Base-by-base conservation (phyloP, 1,140 invertebrate genomes). In the Mizuhopecten yessoensis region DNA sequence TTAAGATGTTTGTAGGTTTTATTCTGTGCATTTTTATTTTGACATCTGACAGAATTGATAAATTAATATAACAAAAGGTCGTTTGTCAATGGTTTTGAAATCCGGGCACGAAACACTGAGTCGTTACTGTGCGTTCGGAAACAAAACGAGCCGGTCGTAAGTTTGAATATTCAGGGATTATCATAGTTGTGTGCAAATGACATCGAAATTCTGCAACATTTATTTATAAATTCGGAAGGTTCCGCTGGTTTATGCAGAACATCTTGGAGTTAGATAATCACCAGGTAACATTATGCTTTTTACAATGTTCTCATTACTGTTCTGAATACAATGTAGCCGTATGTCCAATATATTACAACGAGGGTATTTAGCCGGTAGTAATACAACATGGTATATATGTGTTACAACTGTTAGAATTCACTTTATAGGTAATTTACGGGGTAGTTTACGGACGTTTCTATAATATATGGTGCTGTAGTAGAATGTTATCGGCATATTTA, bases 61-160 rank as follows among this genome's bases (percentile, higher is more conserved):
- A 75, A 75, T 75, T 75, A 75, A 75, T 75, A 75, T 75, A 75
- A 75, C 57, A 75, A 75, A 75, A 75, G 57, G 57, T 75, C 57
- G 57, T 75, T 75, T 75, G 57, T 75, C 57, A 75, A 75, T 75
- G 57, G 57, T 75, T 75, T 75, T 75, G 57, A 75, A 75, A 75
- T 75, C 57, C 11, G 9, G 57, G 57, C 57, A 75, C 57, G 57
- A 75, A 75, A 75, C 57, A 75, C 57, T 29, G 57, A 75, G 57
- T 75, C 57, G 57, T 75, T 75, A 75, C n/a, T 75, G n/a, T 75
- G n/a, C 23, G 57, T 75, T 75, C 23, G 57, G 57, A 75, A 75
- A 75, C 57, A 75, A 75, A 75, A 75, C 57, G 23, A 29, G 29
- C 57, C 11, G 57, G 57, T 75, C 29, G 57, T 75, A n/a, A 29